phyloP scores from a whole-genome alignment of 1,140 invertebrate genomes.

The Pentalonia nigronervosa region DNA sequence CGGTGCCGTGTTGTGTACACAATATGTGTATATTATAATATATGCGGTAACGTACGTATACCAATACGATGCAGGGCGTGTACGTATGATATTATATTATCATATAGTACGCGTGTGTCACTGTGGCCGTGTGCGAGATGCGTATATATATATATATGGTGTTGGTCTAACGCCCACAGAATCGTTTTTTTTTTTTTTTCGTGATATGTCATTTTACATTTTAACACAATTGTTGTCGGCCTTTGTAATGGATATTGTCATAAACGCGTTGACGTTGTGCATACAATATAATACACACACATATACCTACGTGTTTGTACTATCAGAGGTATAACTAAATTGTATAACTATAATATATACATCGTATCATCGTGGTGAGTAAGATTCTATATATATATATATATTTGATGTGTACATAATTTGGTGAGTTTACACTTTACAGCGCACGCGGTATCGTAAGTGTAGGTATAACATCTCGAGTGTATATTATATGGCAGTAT shows the following conservation, averaged over 20 bases:
- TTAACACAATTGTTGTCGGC: not conserved
- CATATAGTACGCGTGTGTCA: not conserved
- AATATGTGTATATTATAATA: too few species aligned
- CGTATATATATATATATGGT: not conserved
- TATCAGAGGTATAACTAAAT: not conserved
- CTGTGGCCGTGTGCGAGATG: not conserved
- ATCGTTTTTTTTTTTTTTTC: not conserved
- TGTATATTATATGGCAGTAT: not conserved
- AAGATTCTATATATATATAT: too few species aligned
- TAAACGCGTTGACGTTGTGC: not conserved
- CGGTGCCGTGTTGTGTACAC: too few species aligned
- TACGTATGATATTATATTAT: not conserved
- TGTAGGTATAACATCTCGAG: too few species aligned
- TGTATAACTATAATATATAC: too few species aligned
- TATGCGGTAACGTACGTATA: too few species aligned
- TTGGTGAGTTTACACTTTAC: too few species aligned
- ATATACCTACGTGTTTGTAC: not conserved
- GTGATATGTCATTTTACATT: not conserved
- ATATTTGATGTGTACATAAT: too few species aligned
- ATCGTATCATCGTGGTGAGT: too few species aligned
- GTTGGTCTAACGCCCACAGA: slow-evolving; percentile 14
- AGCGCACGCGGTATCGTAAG: too few species aligned
- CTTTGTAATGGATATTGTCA: slow-evolving; percentile 35
- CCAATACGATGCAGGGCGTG: not conserved
- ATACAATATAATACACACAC: not conserved